Percentiles rank a stretch among this genome's conserved stretches.
Evolutionary conservation across 2,888 invertebrate species (phyloP).

Genomic region (Disparrhopalites patrizii): DNA sequence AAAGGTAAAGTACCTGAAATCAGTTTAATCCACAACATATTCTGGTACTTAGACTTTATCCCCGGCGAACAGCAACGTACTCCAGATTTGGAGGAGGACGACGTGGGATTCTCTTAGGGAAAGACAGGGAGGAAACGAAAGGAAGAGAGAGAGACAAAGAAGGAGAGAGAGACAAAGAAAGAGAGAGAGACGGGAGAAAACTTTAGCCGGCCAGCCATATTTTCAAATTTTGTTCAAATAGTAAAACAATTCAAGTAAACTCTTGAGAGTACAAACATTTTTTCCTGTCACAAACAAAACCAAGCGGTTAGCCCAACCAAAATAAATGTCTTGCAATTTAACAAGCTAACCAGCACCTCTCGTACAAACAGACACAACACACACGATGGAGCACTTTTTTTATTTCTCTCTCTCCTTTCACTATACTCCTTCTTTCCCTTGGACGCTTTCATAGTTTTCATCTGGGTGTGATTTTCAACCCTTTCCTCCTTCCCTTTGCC

Average conservation of each 20-base stretch:
- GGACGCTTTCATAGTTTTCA: too few species aligned
- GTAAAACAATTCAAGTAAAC: constrained; percentile 12
- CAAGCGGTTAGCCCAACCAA: background rate
- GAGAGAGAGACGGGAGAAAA: background rate
- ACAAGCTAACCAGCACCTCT: background rate
- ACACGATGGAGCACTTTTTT: too few species aligned
- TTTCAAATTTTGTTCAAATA: constrained; percentile 16
- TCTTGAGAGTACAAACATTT: constrained; percentile 16
- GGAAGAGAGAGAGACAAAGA: background rate
- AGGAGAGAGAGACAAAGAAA: background rate
- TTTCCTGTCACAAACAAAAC: constrained; percentile 12
- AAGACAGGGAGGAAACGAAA: background rate
- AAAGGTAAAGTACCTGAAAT: too few species aligned
- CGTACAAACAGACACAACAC: too few species aligned
- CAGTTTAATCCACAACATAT: too few species aligned
- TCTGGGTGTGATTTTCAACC: too few species aligned
- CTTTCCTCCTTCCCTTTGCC: too few species aligned
- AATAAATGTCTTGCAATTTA: constrained; percentile 6
- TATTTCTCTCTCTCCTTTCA: too few species aligned
- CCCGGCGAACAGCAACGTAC: too few species aligned
- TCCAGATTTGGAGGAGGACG: too few species aligned
- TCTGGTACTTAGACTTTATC: too few species aligned
- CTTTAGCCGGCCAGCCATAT: background rate
- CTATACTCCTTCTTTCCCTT: too few species aligned
- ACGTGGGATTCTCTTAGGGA: background rate